These are phyloP conservation scores for Pampusana beccarii DNA, from an alignment of 2,113 vertebrate genomes.

Conservation along the genomic window DNA sequence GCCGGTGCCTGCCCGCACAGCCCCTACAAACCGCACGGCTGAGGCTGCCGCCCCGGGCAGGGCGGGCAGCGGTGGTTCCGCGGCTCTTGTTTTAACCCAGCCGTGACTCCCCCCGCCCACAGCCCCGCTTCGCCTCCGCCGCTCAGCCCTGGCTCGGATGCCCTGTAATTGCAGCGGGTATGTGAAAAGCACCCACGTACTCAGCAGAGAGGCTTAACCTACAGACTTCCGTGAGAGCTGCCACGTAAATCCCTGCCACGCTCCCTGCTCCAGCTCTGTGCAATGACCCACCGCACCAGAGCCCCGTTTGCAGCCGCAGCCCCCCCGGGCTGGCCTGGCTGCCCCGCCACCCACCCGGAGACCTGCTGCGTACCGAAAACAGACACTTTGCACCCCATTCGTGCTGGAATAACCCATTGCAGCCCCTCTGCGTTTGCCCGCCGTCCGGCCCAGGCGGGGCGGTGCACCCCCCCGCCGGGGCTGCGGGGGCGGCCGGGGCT, in stretches of 20 bases:
- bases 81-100: background rate
- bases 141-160: background rate
- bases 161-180: background rate
- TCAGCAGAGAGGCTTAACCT: background rate
- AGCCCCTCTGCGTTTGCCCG: background rate
- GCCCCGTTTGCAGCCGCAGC: background rate
- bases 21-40: background rate
- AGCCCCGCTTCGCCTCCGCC: background rate
- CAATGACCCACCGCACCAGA: background rate
- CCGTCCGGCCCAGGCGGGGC: too few species aligned
- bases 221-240: background rate
- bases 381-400: background rate
- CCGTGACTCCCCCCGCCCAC: background rate
- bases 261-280: background rate
- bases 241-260: background rate
- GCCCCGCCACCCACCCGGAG: too few species aligned
- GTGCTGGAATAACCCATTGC: too few species aligned
- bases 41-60: background rate
- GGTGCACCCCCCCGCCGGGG: too few species aligned
- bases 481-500: too few species aligned
- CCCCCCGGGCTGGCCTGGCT: background rate
- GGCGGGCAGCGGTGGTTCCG: background rate
- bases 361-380: too few species aligned
- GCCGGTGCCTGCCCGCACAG: background rate
- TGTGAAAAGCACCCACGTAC: background rate